Percentiles rank a stretch among this genome's conserved stretches.
These are phyloP conservation scores for Hozukius guyotensis DNA, from an alignment of 2,797 vertebrate species.

Conservation along the genomic window DNA sequence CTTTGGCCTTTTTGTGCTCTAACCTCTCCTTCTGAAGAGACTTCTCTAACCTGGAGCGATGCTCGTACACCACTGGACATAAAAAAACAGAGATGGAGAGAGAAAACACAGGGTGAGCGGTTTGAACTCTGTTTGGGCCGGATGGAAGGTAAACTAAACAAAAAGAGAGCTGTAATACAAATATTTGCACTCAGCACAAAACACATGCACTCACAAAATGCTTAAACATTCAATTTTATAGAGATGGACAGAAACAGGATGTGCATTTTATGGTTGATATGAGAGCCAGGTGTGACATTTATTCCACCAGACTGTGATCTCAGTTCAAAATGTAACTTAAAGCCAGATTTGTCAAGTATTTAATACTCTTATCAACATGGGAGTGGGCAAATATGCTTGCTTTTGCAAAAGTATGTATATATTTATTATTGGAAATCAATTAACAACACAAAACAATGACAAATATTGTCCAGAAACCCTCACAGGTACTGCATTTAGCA, in stretches of 20 bases:
- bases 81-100: not conserved
- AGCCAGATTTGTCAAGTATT: too few relatives aligned
- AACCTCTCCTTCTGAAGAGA: slow-evolving; percentile 97
- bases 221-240: not conserved
- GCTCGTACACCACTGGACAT: slow-evolving; percentile 95
- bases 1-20: slow-evolving; percentile 98
- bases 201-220: not conserved
- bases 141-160: slow-evolving; percentile 15
- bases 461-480: too few relatives aligned
- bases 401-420: too few relatives aligned
- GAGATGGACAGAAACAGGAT: not conserved
- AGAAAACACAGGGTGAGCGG: not conserved
- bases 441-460: too few relatives aligned
- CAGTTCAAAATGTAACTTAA: too few relatives aligned
- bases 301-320: slow-evolving; percentile 13
- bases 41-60: slow-evolving; percentile 97
- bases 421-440: too few relatives aligned
- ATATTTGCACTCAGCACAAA: not conserved
- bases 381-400: too few relatives aligned
- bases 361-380: too few relatives aligned
- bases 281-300: slow-evolving; percentile 25
- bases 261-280: not conserved
- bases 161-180: slow-evolving; percentile 2
- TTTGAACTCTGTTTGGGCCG: not conserved
- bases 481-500: too few relatives aligned